phyloP scores from a whole-genome alignment of 1,140 invertebrate genomes.

The fruit fly (Drosophila melanogaster) region Release_6_plus_ISO1_MT NT_033777.3:17902501-17903000 shows the following conservation, averaged over 20 bases:
- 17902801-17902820: conserved; percentile 12
- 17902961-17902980: background rate
- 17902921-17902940: conserved; percentile 50
- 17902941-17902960: conserved; percentile 27
- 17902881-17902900: conserved; percentile 49
- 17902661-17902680: conserved; percentile 18
- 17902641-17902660: conserved; percentile 28
- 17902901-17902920: conserved; percentile 80
- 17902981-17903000: conserved; percentile 55
- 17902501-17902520: conserved; percentile 44
- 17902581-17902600: conserved; percentile 6
- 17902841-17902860: conserved; percentile 33
- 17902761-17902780: conserved; percentile 21
- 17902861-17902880: conserved; percentile 1
- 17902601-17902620: background rate
- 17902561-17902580: conserved; percentile 21
- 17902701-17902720: conserved; percentile 14
- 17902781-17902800: background rate
- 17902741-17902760: conserved; percentile 41
- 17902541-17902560: conserved; percentile 34
- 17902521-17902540: conserved; percentile 16
- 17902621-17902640: conserved; percentile 1
- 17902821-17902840: conserved; percentile 58
- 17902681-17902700: conserved; percentile 9
- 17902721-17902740: conserved; percentile 11